Percentiles rank a stretch among this genome's conserved stretches.
Conservation (phyloP, 2,113 vertebrate genomes). For the Noctilio leporinus region DNA sequence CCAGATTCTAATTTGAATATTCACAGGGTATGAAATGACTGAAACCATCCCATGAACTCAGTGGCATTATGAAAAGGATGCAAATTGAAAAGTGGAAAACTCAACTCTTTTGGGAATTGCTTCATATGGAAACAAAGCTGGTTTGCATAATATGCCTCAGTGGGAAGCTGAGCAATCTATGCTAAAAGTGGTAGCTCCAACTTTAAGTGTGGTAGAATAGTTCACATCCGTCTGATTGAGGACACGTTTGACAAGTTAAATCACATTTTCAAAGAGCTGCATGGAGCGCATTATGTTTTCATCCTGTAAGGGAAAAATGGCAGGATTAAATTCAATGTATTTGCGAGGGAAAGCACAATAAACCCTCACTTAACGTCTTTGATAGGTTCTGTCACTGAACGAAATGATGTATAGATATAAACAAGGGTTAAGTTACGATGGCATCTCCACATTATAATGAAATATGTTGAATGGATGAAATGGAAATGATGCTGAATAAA, state of each 20-base stretch:
- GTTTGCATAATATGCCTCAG: slow-evolving; percentile 83
- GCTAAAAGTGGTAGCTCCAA: slow-evolving; percentile 79
- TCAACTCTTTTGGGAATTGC: slow-evolving; percentile 36
- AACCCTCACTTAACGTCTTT: not conserved
- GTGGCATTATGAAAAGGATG: slow-evolving; percentile 56
- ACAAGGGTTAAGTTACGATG: not conserved
- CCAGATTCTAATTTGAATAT: slow-evolving; percentile 49
- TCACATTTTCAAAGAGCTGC: slow-evolving; percentile 99
- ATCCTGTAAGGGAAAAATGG: slow-evolving; percentile 83
- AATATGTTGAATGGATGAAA: not conserved
- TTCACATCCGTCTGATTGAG: slow-evolving; percentile 68
- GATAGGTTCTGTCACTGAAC: too few species aligned
- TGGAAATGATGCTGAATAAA: not conserved
- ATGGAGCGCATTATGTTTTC: slow-evolving; percentile 99
- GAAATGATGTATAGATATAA: not conserved
- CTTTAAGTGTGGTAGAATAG: slow-evolving; percentile 72
- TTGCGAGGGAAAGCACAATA: not conserved
- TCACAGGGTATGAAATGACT: slow-evolving; percentile 51
- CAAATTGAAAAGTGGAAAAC: slow-evolving; percentile 61
- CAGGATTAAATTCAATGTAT: not conserved
- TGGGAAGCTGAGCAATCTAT: slow-evolving; percentile 82
- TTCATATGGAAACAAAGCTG: slow-evolving; percentile 76
- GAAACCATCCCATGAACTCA: slow-evolving; percentile 49
- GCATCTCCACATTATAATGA: not conserved
- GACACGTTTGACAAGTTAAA: slow-evolving; percentile 81